Evolutionary conservation across 2,113 vertebrate genomes (phyloP), one percentile per base, ranked within the genome.

Genomic region (Todiramphus saurophagus): DNA sequence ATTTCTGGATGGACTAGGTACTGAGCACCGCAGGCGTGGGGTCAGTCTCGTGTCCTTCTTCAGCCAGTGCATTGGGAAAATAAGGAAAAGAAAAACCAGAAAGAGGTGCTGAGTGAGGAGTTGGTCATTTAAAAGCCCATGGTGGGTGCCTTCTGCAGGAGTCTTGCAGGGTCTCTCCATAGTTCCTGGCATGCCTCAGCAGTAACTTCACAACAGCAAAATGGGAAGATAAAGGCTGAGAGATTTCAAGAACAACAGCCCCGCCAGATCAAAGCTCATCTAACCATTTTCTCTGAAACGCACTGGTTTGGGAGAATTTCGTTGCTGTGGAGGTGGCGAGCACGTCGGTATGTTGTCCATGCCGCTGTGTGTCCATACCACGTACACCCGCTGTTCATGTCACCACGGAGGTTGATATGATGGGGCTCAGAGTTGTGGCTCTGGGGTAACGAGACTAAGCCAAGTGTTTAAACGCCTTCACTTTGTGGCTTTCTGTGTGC

Each of bases 351-450:
- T 33, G 33, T 2, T 6, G 53, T 73, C 9, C 43, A 64, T n/a
- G n/a, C n/a, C n/a, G n/a, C n/a, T n/a, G n/a, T n/a, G n/a, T n/a
- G n/a, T n/a, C n/a, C n/a, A n/a, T n/a, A n/a, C n/a, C n/a, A n/a
- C n/a, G n/a, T n/a, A n/a, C n/a, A n/a, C n/a, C 14, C 10, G 6
- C 1, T 16, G 10, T 24, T 10, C 4, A 0, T 55, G 24, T 67
- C 13, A 6, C 55, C 87, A 20, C 50, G n/a, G 20, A 75, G 37
- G 24, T 43, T 50, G 8, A 27, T 56, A 1, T 21, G 10, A 20
- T 69, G 14, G 3, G 13, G 21, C 20, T 69, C 19, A 9, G 18
- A 46, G 46, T 9, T 25, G 14, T 27, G 21, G 15, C 33, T 72
- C 16, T 53, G 63, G 25, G 53, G 58, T 27, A 87, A 41, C 1